Evolutionary conservation across 2,888 invertebrate genomes (phyloP).

Genomic region (Glaucopsyche alexis): DNA sequence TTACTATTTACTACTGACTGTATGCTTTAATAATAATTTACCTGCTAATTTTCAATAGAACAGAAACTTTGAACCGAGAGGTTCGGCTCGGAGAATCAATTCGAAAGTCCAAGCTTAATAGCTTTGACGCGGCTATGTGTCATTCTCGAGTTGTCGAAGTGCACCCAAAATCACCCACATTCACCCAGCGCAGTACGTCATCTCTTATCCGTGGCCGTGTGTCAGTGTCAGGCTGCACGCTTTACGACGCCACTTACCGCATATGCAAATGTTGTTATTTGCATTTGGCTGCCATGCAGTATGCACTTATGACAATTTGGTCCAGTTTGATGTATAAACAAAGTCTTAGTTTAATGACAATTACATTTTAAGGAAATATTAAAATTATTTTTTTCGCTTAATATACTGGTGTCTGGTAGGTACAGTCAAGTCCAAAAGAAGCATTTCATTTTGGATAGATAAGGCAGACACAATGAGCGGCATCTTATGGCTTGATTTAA

Average conservation of each 20-base stretch:
- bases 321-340: background rate
- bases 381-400: no score
- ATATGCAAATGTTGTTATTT: slow-evolving; percentile 47
- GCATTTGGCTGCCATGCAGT: slow-evolving; percentile 22
- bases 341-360: background rate
- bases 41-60: no score
- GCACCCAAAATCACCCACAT: slow-evolving; percentile 58
- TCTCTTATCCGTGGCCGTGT: slow-evolving; percentile 63
- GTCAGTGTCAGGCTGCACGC: slow-evolving; percentile 58
- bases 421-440: no score
- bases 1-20: no score
- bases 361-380: background rate
- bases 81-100: slow-evolving; percentile 28
- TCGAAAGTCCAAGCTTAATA: slow-evolving; percentile 33
- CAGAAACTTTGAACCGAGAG: background rate
- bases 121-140: slow-evolving; percentile 46
- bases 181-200: slow-evolving; percentile 57
- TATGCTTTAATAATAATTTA: no score
- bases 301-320: background rate
- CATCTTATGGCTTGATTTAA: no score
- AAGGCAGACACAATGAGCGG: no score
- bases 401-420: no score
- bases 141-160: slow-evolving; percentile 52
- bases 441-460: no score
- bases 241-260: slow-evolving; percentile 46